Conservation (phyloP, 2,888 invertebrate genomes). For the Latrodectus hesperus region DNA sequence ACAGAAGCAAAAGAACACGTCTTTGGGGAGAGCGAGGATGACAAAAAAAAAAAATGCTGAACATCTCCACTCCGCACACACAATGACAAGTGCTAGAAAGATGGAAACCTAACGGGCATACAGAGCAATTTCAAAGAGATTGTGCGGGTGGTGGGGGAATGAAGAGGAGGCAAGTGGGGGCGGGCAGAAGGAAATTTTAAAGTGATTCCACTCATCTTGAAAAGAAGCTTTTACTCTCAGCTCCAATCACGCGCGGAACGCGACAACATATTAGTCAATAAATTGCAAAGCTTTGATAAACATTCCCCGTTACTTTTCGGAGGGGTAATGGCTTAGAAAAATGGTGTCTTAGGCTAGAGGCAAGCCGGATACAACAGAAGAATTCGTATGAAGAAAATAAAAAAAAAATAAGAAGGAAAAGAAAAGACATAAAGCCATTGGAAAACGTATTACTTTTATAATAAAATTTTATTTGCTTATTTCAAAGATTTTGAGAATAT, state of each 20-base stretch:
- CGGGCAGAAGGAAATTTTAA: conserved; percentile 6
- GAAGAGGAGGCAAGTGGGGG: background rate
- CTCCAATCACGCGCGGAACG: conserved; percentile 32
- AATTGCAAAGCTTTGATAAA: conserved; percentile 33
- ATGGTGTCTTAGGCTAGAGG: conserved; percentile 13
- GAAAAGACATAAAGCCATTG: background rate
- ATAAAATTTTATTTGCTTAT: too few relatives aligned
- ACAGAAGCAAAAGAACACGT: conserved; percentile 22
- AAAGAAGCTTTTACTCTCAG: conserved; percentile 36
- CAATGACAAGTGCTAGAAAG: too few relatives aligned
- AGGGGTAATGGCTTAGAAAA: conserved; percentile 35
- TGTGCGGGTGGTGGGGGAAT: background rate
- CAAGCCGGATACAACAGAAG: background rate
- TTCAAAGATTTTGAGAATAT: too few relatives aligned
- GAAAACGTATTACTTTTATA: too few relatives aligned
- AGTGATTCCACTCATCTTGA: conserved; percentile 12
- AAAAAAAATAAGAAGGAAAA: background rate
- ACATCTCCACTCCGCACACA: background rate
- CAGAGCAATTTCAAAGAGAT: conserved; percentile 32
- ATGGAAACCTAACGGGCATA: conserved; percentile 3
- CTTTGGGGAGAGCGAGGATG: background rate
- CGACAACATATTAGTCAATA: conserved; percentile 46
- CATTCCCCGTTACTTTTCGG: conserved; percentile 15
- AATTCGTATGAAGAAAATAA: background rate
- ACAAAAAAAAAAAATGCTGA: background rate